Evolutionary conservation across 2,797 vertebrate species (phyloP).

Genomic region (Cyclura pinguis): DNA sequence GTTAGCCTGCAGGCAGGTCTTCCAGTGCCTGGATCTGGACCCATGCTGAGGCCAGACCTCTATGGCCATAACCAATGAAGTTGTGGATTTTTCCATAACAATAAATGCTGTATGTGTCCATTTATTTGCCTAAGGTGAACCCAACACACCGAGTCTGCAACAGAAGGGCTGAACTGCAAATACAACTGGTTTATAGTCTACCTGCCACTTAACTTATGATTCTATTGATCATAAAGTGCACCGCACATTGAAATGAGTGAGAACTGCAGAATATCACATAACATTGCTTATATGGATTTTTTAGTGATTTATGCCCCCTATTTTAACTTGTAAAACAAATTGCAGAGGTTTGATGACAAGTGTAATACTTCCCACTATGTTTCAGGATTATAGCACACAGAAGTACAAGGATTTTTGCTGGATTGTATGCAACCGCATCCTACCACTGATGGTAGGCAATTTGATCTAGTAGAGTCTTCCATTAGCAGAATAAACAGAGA

Average conservation of each 20-base stretch:
- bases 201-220: background rate
- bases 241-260: background rate
- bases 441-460: background rate
- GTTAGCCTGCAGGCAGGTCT: no score
- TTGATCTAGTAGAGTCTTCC: background rate
- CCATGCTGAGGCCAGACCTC: no score
- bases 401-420: background rate
- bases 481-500: background rate
- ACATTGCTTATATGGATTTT: background rate
- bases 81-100: no score
- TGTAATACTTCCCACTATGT: background rate
- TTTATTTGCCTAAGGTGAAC: no score
- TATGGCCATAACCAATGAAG: no score
- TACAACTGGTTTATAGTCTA: background rate
- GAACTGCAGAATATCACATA: no score
- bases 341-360: background rate
- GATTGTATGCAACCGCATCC: background rate
- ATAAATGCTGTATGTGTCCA: no score
- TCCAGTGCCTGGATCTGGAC: no score
- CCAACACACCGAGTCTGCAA: no score
- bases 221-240: background rate
- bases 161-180: background rate
- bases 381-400: background rate
- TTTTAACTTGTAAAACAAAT: conserved; percentile 6
- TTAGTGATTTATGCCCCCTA: background rate